Base-by-base conservation (phyloP, 2,113 vertebrate species). In the Ochotona princeps region DNA sequence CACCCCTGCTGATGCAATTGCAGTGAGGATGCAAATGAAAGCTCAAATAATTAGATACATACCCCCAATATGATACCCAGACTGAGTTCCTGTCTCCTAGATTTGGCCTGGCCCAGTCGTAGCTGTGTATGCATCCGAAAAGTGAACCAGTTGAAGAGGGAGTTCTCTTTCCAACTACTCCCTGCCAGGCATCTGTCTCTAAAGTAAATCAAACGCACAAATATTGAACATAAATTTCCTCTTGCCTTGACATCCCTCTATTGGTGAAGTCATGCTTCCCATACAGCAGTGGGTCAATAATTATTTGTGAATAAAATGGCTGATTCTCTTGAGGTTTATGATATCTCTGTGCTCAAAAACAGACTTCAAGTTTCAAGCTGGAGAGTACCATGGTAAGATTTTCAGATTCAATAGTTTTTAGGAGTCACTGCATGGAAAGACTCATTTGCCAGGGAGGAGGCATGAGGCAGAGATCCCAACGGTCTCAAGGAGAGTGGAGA, bases 351-450 rank as follows among this genome's bases (percentile, higher is more conserved):
- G 32, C 38, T 44, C 38, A 28, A 49, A 9, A 9, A 11, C 8
- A 14, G 72, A 54, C 14, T 8, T 3, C n/a, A 12, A 13, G 15
- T 47, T 21, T 57, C 78, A 47, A 25, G 21, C 8, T 30, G 28
- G 8, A 1, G 6, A 28, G 8, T 12, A 15, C 0, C 6, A 12
- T 25, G 32, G 3, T 5, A 20, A 13, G 17, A 35, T 61, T 30
- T 26, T 61, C 28, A 28, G 79, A 18, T 74, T 72, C 11, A 47
- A 11, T 2, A 7, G 5, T 0, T 83, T 1, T 11, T 44, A 75
- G 23, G 47, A 20, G 49, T 80, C 3, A 38, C 2, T 65, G 8
- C 8, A 23, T 18, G 2, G 47, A 38, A 51, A 63, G 28, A 54
- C 4, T 11, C 11, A 4, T n/a, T 82, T 69, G 5, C 4, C 12